Evolutionary conservation across 2,797 vertebrate species (phyloP).

Genomic region (Pipistrellus kuhlii): DNA sequence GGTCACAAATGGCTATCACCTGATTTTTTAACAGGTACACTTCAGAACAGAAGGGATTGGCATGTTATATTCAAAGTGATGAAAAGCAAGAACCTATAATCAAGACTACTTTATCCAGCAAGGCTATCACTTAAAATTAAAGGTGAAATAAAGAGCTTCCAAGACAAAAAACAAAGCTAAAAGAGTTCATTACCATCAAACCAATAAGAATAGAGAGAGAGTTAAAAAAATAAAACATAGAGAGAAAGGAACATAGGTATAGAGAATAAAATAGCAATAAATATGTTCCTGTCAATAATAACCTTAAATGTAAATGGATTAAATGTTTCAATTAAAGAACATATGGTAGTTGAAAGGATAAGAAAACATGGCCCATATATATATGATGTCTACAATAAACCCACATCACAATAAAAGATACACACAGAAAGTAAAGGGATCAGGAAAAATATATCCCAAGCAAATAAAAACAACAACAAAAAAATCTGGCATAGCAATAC

Average conservation of each 20-base stretch:
- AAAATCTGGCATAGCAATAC: background rate
- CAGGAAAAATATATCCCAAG: background rate
- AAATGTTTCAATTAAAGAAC: background rate
- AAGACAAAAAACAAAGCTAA: background rate
- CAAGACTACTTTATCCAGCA: too few relatives aligned
- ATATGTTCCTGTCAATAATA: background rate
- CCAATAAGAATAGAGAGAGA: too few relatives aligned
- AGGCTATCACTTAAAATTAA: too few relatives aligned
- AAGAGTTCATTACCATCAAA: too few relatives aligned
- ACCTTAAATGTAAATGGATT: background rate
- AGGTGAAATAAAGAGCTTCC: background rate
- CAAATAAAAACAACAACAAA: background rate
- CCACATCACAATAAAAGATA: background rate
- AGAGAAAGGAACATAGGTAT: background rate
- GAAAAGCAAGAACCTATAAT: too few relatives aligned
- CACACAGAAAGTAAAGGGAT: background rate
- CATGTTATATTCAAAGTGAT: too few relatives aligned
- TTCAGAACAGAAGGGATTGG: too few relatives aligned
- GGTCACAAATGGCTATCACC: too few relatives aligned
- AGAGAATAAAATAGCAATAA: background rate
- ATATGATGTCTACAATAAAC: background rate
- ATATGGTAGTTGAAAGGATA: background rate
- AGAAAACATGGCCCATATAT: background rate
- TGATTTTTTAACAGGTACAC: too few relatives aligned
- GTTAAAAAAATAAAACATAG: background rate